Evolutionary conservation across 1,140 invertebrate species (phyloP).

Genomic region (Drosophila nigromelanica): DNA sequence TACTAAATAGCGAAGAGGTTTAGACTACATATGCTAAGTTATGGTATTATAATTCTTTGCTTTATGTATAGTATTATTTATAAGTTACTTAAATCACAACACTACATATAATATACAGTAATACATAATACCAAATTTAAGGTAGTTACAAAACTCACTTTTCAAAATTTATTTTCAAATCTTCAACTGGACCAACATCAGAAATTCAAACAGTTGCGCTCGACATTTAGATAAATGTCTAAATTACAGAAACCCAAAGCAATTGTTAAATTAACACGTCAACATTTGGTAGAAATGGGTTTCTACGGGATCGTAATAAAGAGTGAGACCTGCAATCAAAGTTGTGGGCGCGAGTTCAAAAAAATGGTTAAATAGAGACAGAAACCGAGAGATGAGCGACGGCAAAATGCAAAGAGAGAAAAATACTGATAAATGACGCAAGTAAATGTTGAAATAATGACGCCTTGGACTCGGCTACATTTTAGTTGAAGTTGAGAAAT

Average conservation of each 20-base stretch:
- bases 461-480: slow-evolving; percentile 29
- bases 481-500: slow-evolving; percentile 59
- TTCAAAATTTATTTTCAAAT: no score
- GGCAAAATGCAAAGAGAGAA: slow-evolving; percentile 56
- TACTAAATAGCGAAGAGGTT: no score
- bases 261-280: slow-evolving; percentile 30
- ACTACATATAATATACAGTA: neutral
- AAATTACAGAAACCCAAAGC: slow-evolving; percentile 57
- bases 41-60: no score
- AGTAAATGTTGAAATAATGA: slow-evolving; percentile 79
- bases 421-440: slow-evolving; percentile 77
- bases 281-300: slow-evolving; percentile 23
- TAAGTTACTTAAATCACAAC: neutral
- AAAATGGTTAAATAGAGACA: slow-evolving; percentile 57
- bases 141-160: neutral
- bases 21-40: no score
- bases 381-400: slow-evolving; percentile 16
- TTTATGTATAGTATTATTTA: neutral
- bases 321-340: slow-evolving; percentile 28
- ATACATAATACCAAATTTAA: no score
- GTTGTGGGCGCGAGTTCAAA: slow-evolving; percentile 40
- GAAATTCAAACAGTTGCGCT: slow-evolving; percentile 24
- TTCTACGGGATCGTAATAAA: slow-evolving; percentile 16
- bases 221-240: slow-evolving; percentile 67
- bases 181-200: neutral